Conservation (phyloP, 2,888 invertebrate genomes). For the Aromia moschata region DNA sequence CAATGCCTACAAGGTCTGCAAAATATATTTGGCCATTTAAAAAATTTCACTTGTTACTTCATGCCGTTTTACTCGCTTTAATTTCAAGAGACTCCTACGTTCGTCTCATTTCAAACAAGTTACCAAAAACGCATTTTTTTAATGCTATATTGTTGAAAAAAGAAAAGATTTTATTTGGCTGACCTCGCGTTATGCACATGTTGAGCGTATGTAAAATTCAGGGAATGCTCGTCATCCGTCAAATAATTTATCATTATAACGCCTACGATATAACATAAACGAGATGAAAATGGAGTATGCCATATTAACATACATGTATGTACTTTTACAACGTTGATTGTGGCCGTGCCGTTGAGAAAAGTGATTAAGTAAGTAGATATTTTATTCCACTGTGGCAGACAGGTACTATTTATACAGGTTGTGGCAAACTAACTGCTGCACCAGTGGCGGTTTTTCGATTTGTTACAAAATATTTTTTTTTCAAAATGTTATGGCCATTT, state of each 20-base stretch:
- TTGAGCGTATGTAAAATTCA: constrained; percentile 12
- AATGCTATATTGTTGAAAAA: constrained; percentile 29
- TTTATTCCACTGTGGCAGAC: too few relatives aligned
- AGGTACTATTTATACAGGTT: too few relatives aligned
- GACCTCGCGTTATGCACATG: constrained; percentile 22
- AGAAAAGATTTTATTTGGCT: constrained; percentile 23
- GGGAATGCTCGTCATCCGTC: constrained; percentile 34
- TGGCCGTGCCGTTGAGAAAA: too few relatives aligned
- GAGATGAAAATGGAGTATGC: constrained; percentile 31
- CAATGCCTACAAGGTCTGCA: background rate
- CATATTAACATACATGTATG: too few relatives aligned
- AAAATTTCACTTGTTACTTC: constrained; percentile 24
- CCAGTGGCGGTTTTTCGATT: too few relatives aligned
- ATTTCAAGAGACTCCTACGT: constrained; percentile 36
- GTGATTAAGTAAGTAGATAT: too few relatives aligned
- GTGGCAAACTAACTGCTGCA: too few relatives aligned
- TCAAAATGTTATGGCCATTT: too few relatives aligned
- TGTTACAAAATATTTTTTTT: too few relatives aligned
- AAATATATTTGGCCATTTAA: background rate
- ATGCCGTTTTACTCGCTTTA: constrained; percentile 38
- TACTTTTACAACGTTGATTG: too few relatives aligned
- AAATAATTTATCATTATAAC: constrained; percentile 40
- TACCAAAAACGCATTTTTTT: constrained; percentile 34
- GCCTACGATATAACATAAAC: constrained; percentile 34
- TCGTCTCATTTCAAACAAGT: constrained; percentile 25